Evolutionary conservation across 2,888 invertebrate species (phyloP).

Genomic region (Dinocampus coccinellae): DNA sequence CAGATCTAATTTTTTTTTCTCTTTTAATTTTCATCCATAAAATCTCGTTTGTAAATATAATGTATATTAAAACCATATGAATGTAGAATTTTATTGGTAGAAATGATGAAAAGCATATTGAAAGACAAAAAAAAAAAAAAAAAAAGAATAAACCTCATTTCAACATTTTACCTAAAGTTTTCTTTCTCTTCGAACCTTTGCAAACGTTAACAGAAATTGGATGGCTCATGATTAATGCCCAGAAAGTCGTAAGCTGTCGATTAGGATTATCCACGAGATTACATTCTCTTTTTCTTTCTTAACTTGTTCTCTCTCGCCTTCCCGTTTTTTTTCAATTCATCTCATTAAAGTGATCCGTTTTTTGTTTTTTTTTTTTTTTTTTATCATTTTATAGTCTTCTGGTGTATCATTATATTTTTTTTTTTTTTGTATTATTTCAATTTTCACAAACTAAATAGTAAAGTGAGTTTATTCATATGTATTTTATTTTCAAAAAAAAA

Average conservation of each 20-base stretch:
- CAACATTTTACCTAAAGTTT: conserved; percentile 13
- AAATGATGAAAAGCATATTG: too few relatives aligned
- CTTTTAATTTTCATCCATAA: not conserved
- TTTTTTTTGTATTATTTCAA: not conserved
- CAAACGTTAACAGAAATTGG: conserved; percentile 41
- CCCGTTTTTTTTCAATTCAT: not conserved
- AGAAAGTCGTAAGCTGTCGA: conserved; percentile 53
- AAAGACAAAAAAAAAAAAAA: too few relatives aligned
- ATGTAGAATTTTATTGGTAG: too few relatives aligned
- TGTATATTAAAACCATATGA: not conserved
- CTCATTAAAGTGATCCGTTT: not conserved
- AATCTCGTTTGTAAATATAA: too few relatives aligned
- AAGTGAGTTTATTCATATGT: conserved; percentile 4
- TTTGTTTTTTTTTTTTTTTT: not conserved
- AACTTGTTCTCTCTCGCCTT: not conserved
- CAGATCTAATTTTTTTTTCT: conserved; percentile 37
- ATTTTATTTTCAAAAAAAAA: too few relatives aligned
- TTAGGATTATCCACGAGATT: conserved; percentile 61
- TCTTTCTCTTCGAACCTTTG: conserved; percentile 31
- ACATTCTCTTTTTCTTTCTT: conserved; percentile 36
- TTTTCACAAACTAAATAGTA: conserved; percentile 5
- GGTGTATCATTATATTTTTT: conserved; percentile 9
- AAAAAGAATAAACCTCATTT: not conserved
- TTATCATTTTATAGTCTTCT: not conserved
- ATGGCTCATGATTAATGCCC: conserved; percentile 49